phyloP scores from a whole-genome alignment of 2,888 invertebrate genomes.

The Tyria jacobaeae region DNA sequence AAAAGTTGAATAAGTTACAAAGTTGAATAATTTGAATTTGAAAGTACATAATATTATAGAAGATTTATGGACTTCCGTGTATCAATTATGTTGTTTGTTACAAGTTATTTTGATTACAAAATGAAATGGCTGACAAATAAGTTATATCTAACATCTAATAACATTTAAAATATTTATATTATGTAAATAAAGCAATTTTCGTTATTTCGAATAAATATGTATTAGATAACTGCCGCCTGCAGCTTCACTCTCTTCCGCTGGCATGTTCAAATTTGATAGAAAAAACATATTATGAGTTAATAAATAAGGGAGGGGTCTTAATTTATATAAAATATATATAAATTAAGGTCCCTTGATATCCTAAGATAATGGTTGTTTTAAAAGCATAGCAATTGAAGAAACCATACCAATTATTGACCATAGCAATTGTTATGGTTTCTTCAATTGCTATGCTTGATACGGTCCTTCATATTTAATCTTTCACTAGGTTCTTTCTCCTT shows the following conservation, averaged over 20 bases:
- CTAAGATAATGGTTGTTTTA: neutral
- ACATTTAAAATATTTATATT: constrained; percentile 16
- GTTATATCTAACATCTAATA: constrained; percentile 13
- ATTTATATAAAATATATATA: too few relatives aligned
- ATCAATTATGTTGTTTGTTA: constrained; percentile 22
- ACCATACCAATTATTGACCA: too few relatives aligned
- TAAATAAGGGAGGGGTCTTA: too few relatives aligned
- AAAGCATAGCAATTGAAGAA: too few relatives aligned
- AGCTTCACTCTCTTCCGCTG: neutral
- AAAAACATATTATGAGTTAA: too few relatives aligned
- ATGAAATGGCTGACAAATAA: constrained; percentile 12
- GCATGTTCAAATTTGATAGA: too few relatives aligned
- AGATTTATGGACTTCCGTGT: constrained; percentile 42
- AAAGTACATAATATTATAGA: constrained; percentile 34
- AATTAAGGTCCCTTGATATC: neutral
- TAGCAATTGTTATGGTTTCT: too few relatives aligned
- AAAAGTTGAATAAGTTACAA: too few relatives aligned
- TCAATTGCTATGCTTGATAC: too few relatives aligned
- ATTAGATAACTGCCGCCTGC: neutral
- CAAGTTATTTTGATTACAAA: constrained; percentile 16
- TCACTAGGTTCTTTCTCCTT: neutral
- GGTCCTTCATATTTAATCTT: neutral
- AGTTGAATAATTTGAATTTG: constrained; percentile 25
- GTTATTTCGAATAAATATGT: neutral
- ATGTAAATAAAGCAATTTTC: constrained; percentile 14